Percentiles rank a stretch among this genome's conserved stretches.
Conservation (phyloP, 2,113 vertebrate species). For the Oreocharis arfaki region DNA sequence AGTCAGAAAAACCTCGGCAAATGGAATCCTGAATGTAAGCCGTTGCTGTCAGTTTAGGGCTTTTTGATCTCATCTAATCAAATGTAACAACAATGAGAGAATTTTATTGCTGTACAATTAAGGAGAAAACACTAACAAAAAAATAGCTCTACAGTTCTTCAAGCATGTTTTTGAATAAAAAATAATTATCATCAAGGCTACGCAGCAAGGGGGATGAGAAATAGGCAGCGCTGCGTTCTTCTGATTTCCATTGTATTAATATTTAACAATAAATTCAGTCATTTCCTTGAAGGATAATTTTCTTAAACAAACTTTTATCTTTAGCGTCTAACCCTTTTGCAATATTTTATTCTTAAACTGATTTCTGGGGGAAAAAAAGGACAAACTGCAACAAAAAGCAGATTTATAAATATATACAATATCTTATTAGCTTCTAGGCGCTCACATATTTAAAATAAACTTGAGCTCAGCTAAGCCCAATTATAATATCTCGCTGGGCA, state of each 20-base stretch:
- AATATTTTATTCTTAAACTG: constrained; percentile 32
- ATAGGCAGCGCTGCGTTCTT: not conserved
- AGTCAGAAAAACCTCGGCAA: not conserved
- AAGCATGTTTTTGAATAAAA: constrained; percentile 45
- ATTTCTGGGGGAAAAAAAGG: not conserved
- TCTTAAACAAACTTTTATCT: constrained; percentile 60
- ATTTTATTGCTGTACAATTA: constrained; percentile 9
- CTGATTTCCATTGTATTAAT: constrained; percentile 58
- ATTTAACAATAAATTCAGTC: constrained; percentile 55
- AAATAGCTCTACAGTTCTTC: constrained; percentile 17
- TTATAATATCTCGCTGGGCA: constrained; percentile 67
- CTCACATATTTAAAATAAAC: constrained; percentile 56
- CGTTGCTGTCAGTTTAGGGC: not conserved
- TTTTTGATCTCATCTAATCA: constrained; percentile 29
- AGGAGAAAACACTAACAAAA: constrained; percentile 7
- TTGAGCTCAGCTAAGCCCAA: constrained; percentile 52
- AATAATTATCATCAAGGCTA: constrained; percentile 46
- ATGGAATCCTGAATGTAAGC: not conserved
- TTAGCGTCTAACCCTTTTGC: not conserved
- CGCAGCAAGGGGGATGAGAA: constrained; percentile 39
- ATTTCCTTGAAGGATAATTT: constrained; percentile 46
- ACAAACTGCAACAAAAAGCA: constrained; percentile 46
- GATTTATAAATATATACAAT: constrained; percentile 54
- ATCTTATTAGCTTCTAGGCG: constrained; percentile 59
- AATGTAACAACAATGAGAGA: not conserved